Conservation (phyloP, 1,140 invertebrate genomes). For the Heliconius hermathena region DNA sequence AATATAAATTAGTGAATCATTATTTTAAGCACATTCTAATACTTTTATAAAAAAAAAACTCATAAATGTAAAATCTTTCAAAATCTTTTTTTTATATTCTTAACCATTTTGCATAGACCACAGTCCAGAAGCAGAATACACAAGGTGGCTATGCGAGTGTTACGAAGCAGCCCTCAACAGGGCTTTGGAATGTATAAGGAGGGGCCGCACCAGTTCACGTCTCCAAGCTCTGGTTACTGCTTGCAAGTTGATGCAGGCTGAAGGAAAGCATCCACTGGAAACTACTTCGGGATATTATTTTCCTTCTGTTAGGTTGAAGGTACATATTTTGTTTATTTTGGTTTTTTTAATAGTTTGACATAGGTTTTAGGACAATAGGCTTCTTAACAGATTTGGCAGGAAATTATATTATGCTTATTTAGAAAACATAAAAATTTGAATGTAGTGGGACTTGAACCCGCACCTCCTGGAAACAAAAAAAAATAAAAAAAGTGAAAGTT, state of each 20-base stretch:
- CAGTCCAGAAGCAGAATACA: slow-evolving; percentile 83
- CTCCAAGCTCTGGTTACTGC: slow-evolving; percentile 85
- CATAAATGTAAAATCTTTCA: too few relatives aligned
- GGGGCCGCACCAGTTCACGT: slow-evolving; percentile 79
- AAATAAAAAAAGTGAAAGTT: too few relatives aligned
- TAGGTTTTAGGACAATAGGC: too few relatives aligned
- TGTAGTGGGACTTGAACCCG: too few relatives aligned
- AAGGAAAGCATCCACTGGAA: slow-evolving; percentile 85
- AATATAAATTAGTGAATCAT: too few relatives aligned
- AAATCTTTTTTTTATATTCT: too few relatives aligned
- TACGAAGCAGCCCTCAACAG: slow-evolving; percentile 84
- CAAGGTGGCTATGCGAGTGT: slow-evolving; percentile 83
- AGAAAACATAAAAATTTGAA: too few relatives aligned
- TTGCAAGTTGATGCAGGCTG: slow-evolving; percentile 85
- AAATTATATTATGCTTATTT: too few relatives aligned
- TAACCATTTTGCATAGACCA: slow-evolving; percentile 59
- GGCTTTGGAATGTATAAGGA: slow-evolving; percentile 80
- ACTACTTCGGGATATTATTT: slow-evolving; percentile 81
- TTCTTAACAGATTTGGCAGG: not conserved
- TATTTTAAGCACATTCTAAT: too few relatives aligned
- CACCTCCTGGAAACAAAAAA: too few relatives aligned
- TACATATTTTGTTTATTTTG: slow-evolving; percentile 38
- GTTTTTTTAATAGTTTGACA: too few relatives aligned
- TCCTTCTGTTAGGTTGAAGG: slow-evolving; percentile 83
- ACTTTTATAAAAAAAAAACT: too few relatives aligned